Percentiles rank a stretch among this genome's conserved stretches.
phyloP scores from a whole-genome alignment of 2,797 vertebrate species.

The Falco columbarius region DNA sequence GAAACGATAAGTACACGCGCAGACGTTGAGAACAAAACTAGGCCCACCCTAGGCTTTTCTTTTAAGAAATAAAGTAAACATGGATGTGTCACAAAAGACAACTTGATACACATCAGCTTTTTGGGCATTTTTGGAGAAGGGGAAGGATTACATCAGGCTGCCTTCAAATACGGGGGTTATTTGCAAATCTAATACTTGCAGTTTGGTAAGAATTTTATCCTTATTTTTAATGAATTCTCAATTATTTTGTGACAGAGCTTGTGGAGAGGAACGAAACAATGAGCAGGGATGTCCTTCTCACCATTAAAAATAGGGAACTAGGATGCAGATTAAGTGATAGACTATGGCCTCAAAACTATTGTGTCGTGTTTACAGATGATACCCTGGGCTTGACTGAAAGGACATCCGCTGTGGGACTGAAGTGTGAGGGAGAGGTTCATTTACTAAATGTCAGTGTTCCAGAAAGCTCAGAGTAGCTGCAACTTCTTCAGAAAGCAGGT shows the following conservation, averaged over 20 bases:
- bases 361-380: background rate
- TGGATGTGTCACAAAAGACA: background rate
- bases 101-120: background rate
- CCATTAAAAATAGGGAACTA: background rate
- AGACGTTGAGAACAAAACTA: background rate
- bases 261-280: background rate
- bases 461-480: background rate
- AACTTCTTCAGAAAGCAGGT: background rate
- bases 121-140: background rate
- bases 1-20: background rate
- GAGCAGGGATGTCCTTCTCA: background rate
- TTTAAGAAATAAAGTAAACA: background rate
- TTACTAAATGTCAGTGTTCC: background rate
- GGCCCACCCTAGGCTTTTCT: no score
- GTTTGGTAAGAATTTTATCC: background rate
- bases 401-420: fast-evolving
- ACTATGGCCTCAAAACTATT: background rate
- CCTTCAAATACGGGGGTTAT: background rate
- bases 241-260: background rate
- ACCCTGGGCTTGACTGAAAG: background rate
- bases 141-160: background rate
- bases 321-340: background rate
- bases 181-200: background rate
- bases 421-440: background rate
- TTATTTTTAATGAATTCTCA: background rate